These are phyloP conservation scores for Aricia artaxerxes DNA, from an alignment of 2,888 invertebrate species.

Conservation along the genomic window DNA sequence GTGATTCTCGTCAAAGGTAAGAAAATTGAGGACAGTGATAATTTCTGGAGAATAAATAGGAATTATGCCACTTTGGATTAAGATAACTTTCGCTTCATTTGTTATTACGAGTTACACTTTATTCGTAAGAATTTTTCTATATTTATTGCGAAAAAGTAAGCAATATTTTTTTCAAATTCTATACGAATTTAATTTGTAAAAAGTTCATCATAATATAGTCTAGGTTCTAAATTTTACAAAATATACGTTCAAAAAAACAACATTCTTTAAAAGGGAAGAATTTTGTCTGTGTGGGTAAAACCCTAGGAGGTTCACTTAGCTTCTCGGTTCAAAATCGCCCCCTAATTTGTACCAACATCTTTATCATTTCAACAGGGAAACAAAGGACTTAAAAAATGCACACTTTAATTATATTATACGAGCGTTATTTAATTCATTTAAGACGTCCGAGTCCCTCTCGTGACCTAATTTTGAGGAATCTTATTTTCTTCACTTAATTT, in stretches of 20 bases:
- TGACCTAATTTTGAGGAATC: slow-evolving; percentile 70
- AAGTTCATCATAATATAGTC: not conserved
- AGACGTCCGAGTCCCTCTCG: slow-evolving; percentile 60
- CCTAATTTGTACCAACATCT: not conserved
- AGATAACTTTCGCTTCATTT: slow-evolving; percentile 15
- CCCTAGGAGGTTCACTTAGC: not conserved
- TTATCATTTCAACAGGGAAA: slow-evolving; percentile 14
- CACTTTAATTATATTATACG: slow-evolving; percentile 66
- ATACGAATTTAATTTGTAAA: too few relatives aligned
- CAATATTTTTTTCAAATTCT: too few relatives aligned
- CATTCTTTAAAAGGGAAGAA: not conserved
- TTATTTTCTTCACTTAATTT: slow-evolving; percentile 78
- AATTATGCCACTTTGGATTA: slow-evolving; percentile 59
- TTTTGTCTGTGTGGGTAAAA: not conserved
- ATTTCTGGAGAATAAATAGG: slow-evolving; percentile 62
- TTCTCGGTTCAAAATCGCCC: not conserved
- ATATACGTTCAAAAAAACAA: not conserved
- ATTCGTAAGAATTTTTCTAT: not conserved
- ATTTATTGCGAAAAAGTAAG: not conserved
- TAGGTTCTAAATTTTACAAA: not conserved
- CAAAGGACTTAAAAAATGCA: slow-evolving; percentile 58
- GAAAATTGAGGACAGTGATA: slow-evolving; percentile 77
- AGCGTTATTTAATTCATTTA: slow-evolving; percentile 56
- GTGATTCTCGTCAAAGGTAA: slow-evolving; percentile 80
- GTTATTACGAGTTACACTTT: slow-evolving; percentile 1